Base-by-base conservation (phyloP, 2,113 vertebrate species). In the Vireo altiloquus region DNA sequence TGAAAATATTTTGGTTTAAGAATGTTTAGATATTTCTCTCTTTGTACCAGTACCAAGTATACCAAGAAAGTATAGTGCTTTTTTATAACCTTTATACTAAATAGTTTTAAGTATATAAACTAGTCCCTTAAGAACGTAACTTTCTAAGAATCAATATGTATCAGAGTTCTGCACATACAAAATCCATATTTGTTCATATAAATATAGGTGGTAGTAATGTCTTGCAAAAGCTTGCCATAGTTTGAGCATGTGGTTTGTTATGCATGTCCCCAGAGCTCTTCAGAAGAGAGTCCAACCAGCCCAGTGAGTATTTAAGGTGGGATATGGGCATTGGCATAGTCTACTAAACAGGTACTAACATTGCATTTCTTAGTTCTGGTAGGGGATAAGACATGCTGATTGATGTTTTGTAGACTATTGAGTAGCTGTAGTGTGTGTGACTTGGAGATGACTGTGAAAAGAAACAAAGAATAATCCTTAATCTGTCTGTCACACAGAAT, bases 291-390 rank as follows among this genome's bases (percentile, higher is more conserved):
- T 39, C 16, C 9, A 50, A 13, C 27, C 0, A 3, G 13, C 7
- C 30, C 16, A 27, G 13, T 15, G 12, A n/a, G 2, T 6, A 25
- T 52, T 76, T 77, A 23, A 69, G 23, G 5, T 20, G 10, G 15
- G 18, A 2, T 54, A 0, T 42, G 9, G 13, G 3, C 4, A 6
- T 3, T 33, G 24, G 3, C 4, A 27, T 7, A 8, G 23, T 35
- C 2, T 47, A 13, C 16, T 47, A 23, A 60, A 56, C 10, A 50
- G 6, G 8, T 57, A 49, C 8, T 49, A 75, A 30, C 7, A 19
- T 2, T 31, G 9, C 10, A 15, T 30, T 30, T 79, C 24, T 33
- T 31, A 33, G 13, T 50, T 85, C 50, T 70, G 21, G 13, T 66
- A 44, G 23, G 31, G 57, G 49, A 33, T 31, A 80, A 60, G 16